Percentiles rank a stretch among this genome's conserved stretches.
Evolutionary conservation across 2,113 vertebrate species (phyloP).

Genomic region (Cephalopholis sonnerati): DNA sequence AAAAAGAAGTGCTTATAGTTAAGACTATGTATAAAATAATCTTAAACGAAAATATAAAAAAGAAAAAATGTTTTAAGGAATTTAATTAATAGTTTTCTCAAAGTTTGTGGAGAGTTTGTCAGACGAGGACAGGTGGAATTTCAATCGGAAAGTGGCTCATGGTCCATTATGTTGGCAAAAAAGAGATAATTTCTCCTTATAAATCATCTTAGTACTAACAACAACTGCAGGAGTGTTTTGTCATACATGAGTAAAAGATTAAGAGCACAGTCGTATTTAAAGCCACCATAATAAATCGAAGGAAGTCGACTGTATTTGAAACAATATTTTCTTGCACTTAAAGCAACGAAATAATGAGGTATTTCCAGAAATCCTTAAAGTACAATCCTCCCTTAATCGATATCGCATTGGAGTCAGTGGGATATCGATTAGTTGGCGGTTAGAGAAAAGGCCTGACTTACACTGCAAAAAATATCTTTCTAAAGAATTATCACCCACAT

Average conservation of each 20-base stretch:
- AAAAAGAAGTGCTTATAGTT: not conserved
- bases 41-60: not conserved
- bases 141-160: not conserved
- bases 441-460: slow-evolving; percentile 48
- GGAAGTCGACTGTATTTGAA: slow-evolving; percentile 17
- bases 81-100: not conserved
- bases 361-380: slow-evolving; percentile 48
- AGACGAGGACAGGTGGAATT: not conserved
- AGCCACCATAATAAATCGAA: slow-evolving; percentile 36
- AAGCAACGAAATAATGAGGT: slow-evolving; percentile 66
- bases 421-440: slow-evolving; percentile 61
- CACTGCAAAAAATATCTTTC: slow-evolving; percentile 4
- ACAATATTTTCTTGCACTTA: slow-evolving; percentile 51
- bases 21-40: not conserved
- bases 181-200: not conserved
- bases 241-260: not conserved
- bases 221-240: not conserved
- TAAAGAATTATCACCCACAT: not conserved
- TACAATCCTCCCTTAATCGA: slow-evolving; percentile 49
- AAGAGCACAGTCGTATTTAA: slow-evolving; percentile 12
- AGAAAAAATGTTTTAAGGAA: not conserved
- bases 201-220: not conserved
- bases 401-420: slow-evolving; percentile 30
- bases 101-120: not conserved
- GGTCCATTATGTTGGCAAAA: not conserved